These are phyloP conservation scores for Urocitellus parryii DNA, from an alignment of 2,113 vertebrate genomes.

Conservation along the genomic window DNA sequence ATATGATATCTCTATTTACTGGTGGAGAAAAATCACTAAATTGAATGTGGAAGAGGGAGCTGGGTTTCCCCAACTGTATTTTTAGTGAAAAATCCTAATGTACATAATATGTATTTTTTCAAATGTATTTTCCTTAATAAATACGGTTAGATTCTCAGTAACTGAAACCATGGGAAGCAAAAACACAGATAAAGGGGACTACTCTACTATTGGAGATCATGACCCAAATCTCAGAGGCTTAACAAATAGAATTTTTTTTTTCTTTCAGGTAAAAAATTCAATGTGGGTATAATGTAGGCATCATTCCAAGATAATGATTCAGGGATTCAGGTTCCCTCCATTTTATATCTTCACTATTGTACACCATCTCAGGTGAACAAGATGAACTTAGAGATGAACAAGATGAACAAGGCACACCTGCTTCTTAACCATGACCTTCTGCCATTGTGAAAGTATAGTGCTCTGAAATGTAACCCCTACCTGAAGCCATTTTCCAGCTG, in stretches of 20 bases:
- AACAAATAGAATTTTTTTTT: neutral
- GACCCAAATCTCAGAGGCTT: neutral
- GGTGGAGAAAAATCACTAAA: slow-evolving; percentile 32
- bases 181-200: neutral
- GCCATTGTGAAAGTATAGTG: neutral
- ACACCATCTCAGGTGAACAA: neutral
- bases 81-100: slow-evolving; percentile 14
- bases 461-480: neutral
- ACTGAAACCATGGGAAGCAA: neutral
- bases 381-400: neutral
- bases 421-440: neutral
- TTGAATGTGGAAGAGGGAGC: neutral
- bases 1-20: neutral
- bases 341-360: no score
- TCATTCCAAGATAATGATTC: neutral
- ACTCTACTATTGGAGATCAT: neutral
- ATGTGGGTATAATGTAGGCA: neutral
- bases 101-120: slow-evolving; percentile 18
- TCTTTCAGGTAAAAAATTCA: neutral
- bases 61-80: slow-evolving; percentile 41
- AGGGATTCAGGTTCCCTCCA: neutral
- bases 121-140: slow-evolving; percentile 36
- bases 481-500: neutral
- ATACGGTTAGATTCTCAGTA: neutral
- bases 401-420: neutral